Evolutionary conservation across 1,140 invertebrate species (phyloP).

Genomic region (Listronotus bonariensis): DNA sequence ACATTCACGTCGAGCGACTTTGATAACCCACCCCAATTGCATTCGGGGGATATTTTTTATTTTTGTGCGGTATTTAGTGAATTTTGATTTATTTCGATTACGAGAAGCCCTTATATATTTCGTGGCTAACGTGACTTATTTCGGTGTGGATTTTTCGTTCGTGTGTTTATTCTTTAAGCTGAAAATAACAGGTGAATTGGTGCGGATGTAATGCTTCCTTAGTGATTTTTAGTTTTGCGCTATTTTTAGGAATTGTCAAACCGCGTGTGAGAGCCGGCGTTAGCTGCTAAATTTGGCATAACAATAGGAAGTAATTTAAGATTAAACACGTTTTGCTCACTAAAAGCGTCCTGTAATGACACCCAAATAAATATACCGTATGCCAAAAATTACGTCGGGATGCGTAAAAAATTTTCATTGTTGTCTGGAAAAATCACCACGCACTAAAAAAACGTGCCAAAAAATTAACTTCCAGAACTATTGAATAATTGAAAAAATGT

Average conservation of each 20-base stretch:
- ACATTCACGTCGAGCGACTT: slow-evolving; percentile 17
- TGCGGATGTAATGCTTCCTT: background rate
- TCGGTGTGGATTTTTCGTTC: slow-evolving; percentile 19
- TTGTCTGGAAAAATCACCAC: too few relatives aligned
- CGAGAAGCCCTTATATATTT: slow-evolving; percentile 33
- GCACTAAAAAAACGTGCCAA: too few relatives aligned
- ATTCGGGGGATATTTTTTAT: background rate
- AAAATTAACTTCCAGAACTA: too few relatives aligned
- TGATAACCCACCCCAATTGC: slow-evolving; percentile 3
- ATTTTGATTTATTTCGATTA: slow-evolving; percentile 16
- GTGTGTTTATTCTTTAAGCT: slow-evolving; percentile 15
- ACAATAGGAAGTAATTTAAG: too few relatives aligned
- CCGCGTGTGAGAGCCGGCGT: background rate
- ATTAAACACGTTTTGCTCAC: too few relatives aligned
- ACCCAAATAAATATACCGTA: too few relatives aligned
- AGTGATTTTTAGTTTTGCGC: slow-evolving; percentile 8
- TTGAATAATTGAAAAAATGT: too few relatives aligned
- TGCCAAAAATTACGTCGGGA: too few relatives aligned
- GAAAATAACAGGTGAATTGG: slow-evolving; percentile 33
- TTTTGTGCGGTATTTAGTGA: slow-evolving; percentile 11
- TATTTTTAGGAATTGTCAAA: slow-evolving; percentile 4
- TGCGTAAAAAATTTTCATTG: too few relatives aligned
- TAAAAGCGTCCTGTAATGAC: too few relatives aligned
- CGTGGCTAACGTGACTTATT: slow-evolving; percentile 17
- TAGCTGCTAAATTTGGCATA: too few relatives aligned